Evolutionary conservation across 2,888 invertebrate genomes (phyloP), one percentile per base, ranked within the genome.

Genomic region (Penaeus monodon): DNA sequence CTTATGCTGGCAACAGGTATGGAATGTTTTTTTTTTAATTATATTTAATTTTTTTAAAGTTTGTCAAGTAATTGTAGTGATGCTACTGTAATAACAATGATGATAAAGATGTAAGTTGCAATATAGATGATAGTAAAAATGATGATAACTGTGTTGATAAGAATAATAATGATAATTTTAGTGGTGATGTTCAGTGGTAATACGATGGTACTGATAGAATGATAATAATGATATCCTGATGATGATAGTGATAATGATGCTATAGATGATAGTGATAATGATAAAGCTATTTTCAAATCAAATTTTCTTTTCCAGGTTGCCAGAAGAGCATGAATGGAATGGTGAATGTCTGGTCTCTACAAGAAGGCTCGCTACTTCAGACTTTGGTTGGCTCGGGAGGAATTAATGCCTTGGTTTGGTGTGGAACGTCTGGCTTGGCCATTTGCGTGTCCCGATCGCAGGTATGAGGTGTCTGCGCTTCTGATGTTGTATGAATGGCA

Each of bases 331-430:
- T 88, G 14, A 92, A 91, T 86, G 94, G 94, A 12, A 93, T 94
- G 90, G 92, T 94, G 8, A 95, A 95, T 91, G 93, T 95, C 85
- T 95, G 95, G 95, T 94, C 94, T 0, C 91, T 95, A 29, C 92
- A 94, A 91, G 94, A 94, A 91, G 94, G 94, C 0, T 93, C 93
- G 88, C 91, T 95, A 74, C 92, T 94, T 14, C 93, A 94, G 90
- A 94, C 94, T 0, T 91, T 93, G 44, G 93, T 93, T 22, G 94
- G 94, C 4, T 77, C 79, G 22, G 94, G 94, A 0, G 92, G 93
- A 63, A 92, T 93, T 0, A 92, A 93, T 88, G 93, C 94, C 70
- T 90, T 94, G 64, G 91, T 92, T 57, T 95, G 94, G 94, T 92
- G 93, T 89, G 92, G 92, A 68, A 92, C 93, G 74, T 91, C 92